phyloP scores from a whole-genome alignment of 2,888 invertebrate genomes.

The Copidosoma aretas region DNA sequence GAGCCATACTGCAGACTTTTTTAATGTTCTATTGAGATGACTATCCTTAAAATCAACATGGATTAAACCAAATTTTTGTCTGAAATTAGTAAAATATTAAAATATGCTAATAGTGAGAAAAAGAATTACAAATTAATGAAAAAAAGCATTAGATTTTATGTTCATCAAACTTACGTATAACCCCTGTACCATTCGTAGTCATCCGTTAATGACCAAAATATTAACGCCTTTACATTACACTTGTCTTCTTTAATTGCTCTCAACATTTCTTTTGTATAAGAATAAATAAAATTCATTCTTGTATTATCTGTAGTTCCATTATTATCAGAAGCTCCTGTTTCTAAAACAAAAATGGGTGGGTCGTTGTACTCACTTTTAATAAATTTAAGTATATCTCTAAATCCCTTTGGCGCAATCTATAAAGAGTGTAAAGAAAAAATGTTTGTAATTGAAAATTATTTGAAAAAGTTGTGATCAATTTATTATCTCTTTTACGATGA shows the following conservation, averaged over 20 bases:
- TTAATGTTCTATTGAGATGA: conserved; percentile 67
- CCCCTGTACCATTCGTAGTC: conserved; percentile 64
- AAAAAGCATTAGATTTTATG: no score
- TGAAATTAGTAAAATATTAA: not conserved
- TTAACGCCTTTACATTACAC: conserved; percentile 63
- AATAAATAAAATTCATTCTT: conserved; percentile 51
- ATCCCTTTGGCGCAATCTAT: conserved; percentile 60
- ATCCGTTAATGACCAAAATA: conserved; percentile 63
- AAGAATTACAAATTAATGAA: no score
- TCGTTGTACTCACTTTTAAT: conserved; percentile 59
- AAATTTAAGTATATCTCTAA: conserved; percentile 58
- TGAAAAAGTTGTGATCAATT: not conserved
- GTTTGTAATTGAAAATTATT: not conserved
- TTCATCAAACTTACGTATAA: conserved; percentile 45
- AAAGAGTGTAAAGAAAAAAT: conserved; percentile 33
- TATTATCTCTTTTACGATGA: not conserved
- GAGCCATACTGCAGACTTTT: conserved; percentile 69
- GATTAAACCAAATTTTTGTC: conserved; percentile 65
- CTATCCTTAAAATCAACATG: conserved; percentile 71
- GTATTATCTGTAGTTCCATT: conserved; percentile 64
- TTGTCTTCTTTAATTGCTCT: conserved; percentile 56
- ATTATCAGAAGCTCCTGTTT: conserved; percentile 67
- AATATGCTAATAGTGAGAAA: no score
- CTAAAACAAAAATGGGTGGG: conserved; percentile 64
- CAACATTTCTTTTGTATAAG: conserved; percentile 51